Conservation (phyloP, 2,113 vertebrate genomes). For the human (Homo sapiens) region DNA sequence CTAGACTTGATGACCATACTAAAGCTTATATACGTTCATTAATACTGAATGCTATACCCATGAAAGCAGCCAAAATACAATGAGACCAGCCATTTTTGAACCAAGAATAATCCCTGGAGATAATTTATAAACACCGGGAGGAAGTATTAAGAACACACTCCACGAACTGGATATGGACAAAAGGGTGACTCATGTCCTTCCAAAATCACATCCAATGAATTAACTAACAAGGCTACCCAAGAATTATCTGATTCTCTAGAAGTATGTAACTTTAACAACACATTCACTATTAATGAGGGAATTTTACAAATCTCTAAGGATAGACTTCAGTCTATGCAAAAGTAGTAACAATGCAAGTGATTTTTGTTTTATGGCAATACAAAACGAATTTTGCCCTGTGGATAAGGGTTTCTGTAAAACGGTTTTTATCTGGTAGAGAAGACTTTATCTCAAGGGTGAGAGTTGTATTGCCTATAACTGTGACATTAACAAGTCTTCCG, state of each 20-base stretch:
- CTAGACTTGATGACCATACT: neutral
- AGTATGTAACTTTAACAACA: neutral
- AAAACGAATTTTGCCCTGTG: neutral
- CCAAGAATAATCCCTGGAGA: neutral
- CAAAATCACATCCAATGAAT: neutral
- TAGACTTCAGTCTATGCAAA: neutral
- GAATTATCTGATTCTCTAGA: neutral
- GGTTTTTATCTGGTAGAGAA: neutral
- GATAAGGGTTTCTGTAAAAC: neutral
- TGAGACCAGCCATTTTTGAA: neutral
- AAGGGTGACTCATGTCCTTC: neutral
- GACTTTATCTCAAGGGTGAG: neutral
- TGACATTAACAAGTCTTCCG: neutral
- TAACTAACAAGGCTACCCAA: neutral
- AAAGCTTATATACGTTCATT: neutral
- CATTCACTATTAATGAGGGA: neutral
- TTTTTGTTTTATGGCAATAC: neutral
- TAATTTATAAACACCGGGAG: neutral
- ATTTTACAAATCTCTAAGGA: neutral
- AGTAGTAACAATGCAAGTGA: neutral
- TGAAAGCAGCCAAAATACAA: neutral
- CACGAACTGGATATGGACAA: neutral
- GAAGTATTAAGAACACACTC: neutral
- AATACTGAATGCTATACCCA: neutral
- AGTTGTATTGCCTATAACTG: fast-evolving